Conservation (phyloP, 2,113 vertebrate species). For the Sinocyclocheilus grahami region DNA sequence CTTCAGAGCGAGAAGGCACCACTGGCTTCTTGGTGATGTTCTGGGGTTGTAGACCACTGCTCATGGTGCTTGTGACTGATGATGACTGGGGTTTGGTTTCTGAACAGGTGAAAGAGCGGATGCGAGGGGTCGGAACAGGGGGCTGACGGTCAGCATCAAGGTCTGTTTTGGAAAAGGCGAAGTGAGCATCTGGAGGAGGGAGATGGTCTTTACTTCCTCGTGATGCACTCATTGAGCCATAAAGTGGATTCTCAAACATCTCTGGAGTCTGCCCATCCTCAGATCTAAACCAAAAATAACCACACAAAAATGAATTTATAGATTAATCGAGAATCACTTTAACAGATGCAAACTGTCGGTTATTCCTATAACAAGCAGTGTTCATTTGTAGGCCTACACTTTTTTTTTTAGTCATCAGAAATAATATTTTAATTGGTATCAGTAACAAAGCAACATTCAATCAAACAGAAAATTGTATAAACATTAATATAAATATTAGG, state of each 20-base stretch:
- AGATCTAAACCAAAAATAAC: constrained; percentile 52
- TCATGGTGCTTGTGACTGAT: background rate
- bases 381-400: too few species aligned
- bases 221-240: constrained; percentile 79
- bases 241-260: constrained; percentile 97
- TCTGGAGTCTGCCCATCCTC: constrained; percentile 76
- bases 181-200: constrained; percentile 62
- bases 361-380: background rate
- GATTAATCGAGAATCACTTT: background rate
- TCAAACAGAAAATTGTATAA: background rate
- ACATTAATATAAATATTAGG: background rate
- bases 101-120: constrained; percentile 87
- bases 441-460: background rate
- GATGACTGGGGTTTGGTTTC: constrained; percentile 72
- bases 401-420: background rate
- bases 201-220: constrained; percentile 75
- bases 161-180: constrained; percentile 76
- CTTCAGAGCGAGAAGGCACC: constrained; percentile 83
- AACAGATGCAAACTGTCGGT: background rate
- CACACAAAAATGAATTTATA: background rate
- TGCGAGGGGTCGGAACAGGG: constrained; percentile 77
- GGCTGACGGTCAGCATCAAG: constrained; percentile 67
- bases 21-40: constrained; percentile 77
- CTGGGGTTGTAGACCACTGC: constrained; percentile 48
- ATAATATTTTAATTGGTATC: background rate